Evolutionary conservation across 2,797 vertebrate species (phyloP).

Genomic region (Danio choprae): DNA sequence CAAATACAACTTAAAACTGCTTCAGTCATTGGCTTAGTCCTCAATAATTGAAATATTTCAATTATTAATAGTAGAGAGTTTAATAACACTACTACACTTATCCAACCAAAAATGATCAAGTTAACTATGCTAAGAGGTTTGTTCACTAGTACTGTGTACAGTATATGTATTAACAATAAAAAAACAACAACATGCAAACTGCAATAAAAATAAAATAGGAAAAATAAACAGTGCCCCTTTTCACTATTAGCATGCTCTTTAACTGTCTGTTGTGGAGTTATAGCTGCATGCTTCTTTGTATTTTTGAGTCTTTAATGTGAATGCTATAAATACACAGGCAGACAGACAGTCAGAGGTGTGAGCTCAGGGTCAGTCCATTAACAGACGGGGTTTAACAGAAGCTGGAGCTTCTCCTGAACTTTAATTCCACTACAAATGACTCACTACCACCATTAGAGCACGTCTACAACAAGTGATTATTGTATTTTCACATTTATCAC

Average conservation of each 20-base stretch:
- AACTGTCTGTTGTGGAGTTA: slow-evolving; percentile 18
- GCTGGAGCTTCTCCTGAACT: background rate
- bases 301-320: slow-evolving; percentile 37
- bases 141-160: too few relatives aligned
- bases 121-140: background rate
- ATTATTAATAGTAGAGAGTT: background rate
- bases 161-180: too few relatives aligned
- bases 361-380: slow-evolving; percentile 36
- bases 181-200: background rate
- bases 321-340: slow-evolving; percentile 35
- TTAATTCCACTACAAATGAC: slow-evolving; percentile 1
- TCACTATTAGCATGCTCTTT: background rate
- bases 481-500: background rate
- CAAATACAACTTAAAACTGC: background rate
- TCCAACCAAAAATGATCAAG: background rate
- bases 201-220: background rate
- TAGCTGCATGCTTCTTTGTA: background rate
- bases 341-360: slow-evolving; percentile 8
- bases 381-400: slow-evolving; percentile 15
- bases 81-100: background rate
- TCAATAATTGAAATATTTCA: background rate
- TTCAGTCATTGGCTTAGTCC: background rate
- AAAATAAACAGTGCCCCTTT: background rate
- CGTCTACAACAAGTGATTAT: background rate
- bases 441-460: slow-evolving; percentile 1